phyloP scores from a whole-genome alignment of 2,113 vertebrate species.

The Dissostichus mawsoni region DNA sequence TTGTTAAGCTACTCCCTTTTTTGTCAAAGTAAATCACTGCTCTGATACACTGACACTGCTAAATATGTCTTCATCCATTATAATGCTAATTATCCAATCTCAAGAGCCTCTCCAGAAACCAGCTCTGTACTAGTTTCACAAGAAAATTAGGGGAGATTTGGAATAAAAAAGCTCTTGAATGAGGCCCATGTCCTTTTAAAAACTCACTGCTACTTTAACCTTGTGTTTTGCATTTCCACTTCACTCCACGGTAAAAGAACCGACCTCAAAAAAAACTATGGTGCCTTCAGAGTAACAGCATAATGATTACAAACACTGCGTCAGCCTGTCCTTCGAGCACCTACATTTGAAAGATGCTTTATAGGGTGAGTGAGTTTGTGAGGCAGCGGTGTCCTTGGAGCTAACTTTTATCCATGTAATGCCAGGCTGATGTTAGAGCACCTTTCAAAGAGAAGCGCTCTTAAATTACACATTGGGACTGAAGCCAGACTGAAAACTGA shows the following conservation, averaged over 20 bases:
- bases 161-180: background rate
- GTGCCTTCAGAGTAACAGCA: background rate
- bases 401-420: conserved; percentile 48
- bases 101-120: background rate
- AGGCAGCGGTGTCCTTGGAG: conserved; percentile 36
- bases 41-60: background rate
- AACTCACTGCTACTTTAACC: background rate
- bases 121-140: background rate
- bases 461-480: conserved; percentile 28
- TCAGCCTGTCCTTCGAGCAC: conserved; percentile 28
- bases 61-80: background rate
- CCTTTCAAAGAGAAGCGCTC: conserved; percentile 10
- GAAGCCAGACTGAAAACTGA: conserved; percentile 7
- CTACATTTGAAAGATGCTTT: conserved; percentile 41
- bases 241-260: background rate
- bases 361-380: conserved; percentile 21
- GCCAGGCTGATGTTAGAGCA: conserved; percentile 28
- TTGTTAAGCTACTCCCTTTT: background rate
- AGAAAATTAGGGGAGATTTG: no score
- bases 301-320: conserved; percentile 30
- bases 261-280: background rate
- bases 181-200: background rate
- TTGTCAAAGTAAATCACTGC: background rate
- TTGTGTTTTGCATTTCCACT: background rate
- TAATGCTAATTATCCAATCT: background rate